phyloP scores from a whole-genome alignment of 2,888 invertebrate genomes.

The Ferrisia virgata region DNA sequence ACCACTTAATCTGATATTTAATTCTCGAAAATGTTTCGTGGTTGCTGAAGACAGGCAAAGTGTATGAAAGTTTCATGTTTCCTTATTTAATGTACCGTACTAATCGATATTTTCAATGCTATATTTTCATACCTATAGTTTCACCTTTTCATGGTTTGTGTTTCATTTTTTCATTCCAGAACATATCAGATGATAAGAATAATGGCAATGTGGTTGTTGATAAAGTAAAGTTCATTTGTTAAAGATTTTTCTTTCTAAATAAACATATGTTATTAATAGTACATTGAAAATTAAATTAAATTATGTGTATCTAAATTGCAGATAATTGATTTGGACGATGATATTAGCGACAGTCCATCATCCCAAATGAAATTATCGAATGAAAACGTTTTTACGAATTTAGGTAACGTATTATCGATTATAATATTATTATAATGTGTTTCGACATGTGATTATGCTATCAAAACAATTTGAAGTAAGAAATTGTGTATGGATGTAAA shows the following conservation, averaged over 20 bases:
- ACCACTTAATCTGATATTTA: not conserved
- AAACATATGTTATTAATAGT: no score
- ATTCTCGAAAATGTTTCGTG: not conserved
- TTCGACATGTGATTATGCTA: not conserved
- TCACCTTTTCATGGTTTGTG: not conserved
- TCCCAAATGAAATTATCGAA: not conserved
- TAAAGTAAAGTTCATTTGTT: not conserved
- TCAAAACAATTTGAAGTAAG: not conserved
- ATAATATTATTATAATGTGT: not conserved
- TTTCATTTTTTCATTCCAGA: not conserved
- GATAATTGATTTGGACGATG: conserved; percentile 19
- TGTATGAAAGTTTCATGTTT: not conserved
- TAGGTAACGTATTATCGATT: not conserved
- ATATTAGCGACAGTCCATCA: not conserved
- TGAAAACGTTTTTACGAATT: not conserved
- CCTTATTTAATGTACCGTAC: not conserved
- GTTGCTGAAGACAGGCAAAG: not conserved
- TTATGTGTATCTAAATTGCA: not conserved
- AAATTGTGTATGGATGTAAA: not conserved
- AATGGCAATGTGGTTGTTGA: conserved; percentile 1
- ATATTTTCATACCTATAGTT: not conserved
- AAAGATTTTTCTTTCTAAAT: not conserved
- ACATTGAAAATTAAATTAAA: no score
- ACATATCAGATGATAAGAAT: not conserved
- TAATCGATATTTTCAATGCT: conserved; percentile 22